Base-by-base conservation (phyloP, 2,797 vertebrate genomes). In the Diceros bicornis region DNA sequence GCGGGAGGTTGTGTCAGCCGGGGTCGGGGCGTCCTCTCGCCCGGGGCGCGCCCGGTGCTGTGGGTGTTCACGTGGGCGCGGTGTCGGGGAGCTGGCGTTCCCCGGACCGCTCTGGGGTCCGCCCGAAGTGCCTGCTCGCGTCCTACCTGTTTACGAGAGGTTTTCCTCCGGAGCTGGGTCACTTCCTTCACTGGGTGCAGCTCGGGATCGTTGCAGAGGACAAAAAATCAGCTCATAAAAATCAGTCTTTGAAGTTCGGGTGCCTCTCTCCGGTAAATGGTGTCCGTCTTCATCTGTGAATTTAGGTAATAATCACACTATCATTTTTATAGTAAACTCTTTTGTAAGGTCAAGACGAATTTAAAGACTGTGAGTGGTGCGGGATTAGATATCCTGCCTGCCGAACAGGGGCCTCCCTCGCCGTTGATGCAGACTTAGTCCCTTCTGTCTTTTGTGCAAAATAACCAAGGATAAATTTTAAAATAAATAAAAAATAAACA, bases 361-460 rank as follows among this genome's bases (percentile, higher is more conserved):
- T 79, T 92, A 50, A 61, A 84, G 66, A 74, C 12, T 44, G 32
- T 72, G 50, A 32, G 59, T 92, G 59, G 23, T 82, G 37, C 37
- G 85, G 4, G 52, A n/a, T 75, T 61, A 92, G 89, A 34, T 23
- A 8, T 5, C 55, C 18, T 29, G 37, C 62, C 17, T 84, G n/a
- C 50, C n/a, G 61, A 92, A 71, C 57, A 11, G 62, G 88, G 74
- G 10, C n/a, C 84, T 37, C 27, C 66, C 77, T 82, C 66, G 52
- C 23, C 71, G 27, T 62, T 50, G 20, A 41, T 61, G 4, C 85
- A 72, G 0, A 79, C 16, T 83, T 92, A 90, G 44, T 74, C 10
- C 50, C 47, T 68, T 87, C 50, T 59, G 55, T 32, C 61, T 88
- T 96, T 95, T 83, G 52, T 92, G 61, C 55, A 68, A 29, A 95